A percentile compares a stretch with the other conserved stretches of the same genome.
Conservation (phyloP, 2,888 invertebrate species). For the Drosophila bunnanda region DNA sequence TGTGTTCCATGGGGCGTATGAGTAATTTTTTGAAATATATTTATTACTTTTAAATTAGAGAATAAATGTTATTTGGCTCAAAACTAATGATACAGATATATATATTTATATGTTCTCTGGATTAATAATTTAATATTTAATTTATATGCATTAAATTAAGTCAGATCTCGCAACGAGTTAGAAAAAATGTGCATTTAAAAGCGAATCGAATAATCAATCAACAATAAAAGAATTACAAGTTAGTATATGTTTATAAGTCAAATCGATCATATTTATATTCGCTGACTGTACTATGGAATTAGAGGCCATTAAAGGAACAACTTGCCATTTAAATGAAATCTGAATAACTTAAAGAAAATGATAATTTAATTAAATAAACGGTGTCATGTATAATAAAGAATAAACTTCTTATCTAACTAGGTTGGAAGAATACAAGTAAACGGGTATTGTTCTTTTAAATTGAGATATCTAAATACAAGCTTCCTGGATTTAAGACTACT, state of each 20-base stretch:
- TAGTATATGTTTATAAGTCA: background rate
- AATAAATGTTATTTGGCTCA: background rate
- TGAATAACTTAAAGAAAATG: background rate
- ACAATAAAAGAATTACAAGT: background rate
- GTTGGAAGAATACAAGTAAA: slow-evolving; percentile 1
- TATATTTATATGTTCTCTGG: background rate
- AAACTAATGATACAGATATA: background rate
- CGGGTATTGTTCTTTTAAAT: background rate
- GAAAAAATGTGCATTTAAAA: background rate
- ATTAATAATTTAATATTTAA: background rate
- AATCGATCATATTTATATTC: background rate
- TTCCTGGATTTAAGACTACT: background rate
- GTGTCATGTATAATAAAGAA: background rate
- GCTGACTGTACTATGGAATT: background rate
- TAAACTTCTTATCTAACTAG: slow-evolving; percentile 11
- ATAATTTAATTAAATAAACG: background rate
- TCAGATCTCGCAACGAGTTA: background rate
- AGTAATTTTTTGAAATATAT: background rate
- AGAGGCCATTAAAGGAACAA: background rate
- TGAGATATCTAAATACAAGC: background rate
- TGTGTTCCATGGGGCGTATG: background rate
- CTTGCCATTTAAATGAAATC: background rate
- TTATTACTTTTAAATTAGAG: background rate
- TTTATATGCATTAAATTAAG: background rate
- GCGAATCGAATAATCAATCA: background rate